Base-by-base conservation (phyloP, 2,797 vertebrate genomes). In the Muraenolepis orangiensis region DNA sequence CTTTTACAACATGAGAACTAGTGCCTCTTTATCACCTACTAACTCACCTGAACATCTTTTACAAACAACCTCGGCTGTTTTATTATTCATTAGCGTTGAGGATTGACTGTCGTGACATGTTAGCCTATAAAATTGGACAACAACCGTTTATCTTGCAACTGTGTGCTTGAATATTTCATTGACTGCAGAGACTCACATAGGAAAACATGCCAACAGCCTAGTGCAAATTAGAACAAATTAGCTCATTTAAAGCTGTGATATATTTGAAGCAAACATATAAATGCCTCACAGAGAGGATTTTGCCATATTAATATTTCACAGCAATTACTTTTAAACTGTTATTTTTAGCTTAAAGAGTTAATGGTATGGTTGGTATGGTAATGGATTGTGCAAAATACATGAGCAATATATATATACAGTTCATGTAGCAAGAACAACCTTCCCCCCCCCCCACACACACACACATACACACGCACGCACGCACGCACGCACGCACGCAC, bases 151-250 rank as follows among this genome's bases (percentile, higher is more conserved):
- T 89, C 74, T 87, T 78, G 81, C 80, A 88, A 91, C 89, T 82
- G 87, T 82, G 75, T 73, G 68, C 75, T 82, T 88, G 78, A 92
- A 93, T 93, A 90, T 91, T 92, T 88, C 66, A 91, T 89, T 83
- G 76, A 61, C 86, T 79, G 78, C 72, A 71, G 87, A 89, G 85
- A 77, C 72, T 80, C 73, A 70, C 64, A 66, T 76, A 66, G 4
- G 75, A 78, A 78, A 66, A 34, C 68, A 12, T 30, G 32, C 69
- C 38, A 70, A 77, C 20, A n/a, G 46, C 69, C 42, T 74, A 34
- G 2, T 72, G 68, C 34, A 71, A 38, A 36, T 73, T 74, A 71
- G 79, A 78, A 57, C 36, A 46, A 2, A 29, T 32, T n/a, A 0
- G 31, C 69, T 13, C 28, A 32, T 32, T 32, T 40, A 31, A 73